phyloP scores from a whole-genome alignment of 1,140 invertebrate genomes.

The Conus betulinus region DNA sequence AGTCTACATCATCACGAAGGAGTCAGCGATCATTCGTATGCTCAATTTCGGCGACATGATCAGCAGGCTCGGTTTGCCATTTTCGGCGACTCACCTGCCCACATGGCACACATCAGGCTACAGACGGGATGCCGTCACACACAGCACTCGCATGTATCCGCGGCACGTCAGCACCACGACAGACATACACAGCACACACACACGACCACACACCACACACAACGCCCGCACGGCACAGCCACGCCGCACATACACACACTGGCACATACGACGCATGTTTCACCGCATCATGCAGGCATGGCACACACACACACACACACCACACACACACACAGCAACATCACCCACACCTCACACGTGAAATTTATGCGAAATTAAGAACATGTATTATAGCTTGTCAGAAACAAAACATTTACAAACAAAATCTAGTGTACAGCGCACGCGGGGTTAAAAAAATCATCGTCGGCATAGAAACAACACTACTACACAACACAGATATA shows the following conservation, averaged over 20 bases:
- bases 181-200: background rate
- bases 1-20: conserved; percentile 69
- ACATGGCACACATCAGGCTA: background rate
- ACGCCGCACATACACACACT: background rate
- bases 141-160: background rate
- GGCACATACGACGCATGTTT: background rate
- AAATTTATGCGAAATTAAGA: too few species aligned
- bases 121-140: background rate
- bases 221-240: background rate
- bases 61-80: conserved; percentile 55
- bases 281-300: conserved; percentile 32
- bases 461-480: too few species aligned
- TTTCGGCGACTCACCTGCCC: conserved; percentile 45
- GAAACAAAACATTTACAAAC: background rate
- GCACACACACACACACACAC: background rate
- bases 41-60: conserved; percentile 66
- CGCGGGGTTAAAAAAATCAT: background rate
- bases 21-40: conserved; percentile 67
- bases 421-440: background rate
- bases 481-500: too few species aligned
- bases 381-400: background rate
- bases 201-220: background rate
- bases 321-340: conserved; percentile 9
- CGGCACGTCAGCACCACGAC: conserved; percentile 30
- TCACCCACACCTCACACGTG: background rate